Conservation (phyloP, 2,888 invertebrate genomes). For the Nemotelus nigrinus region DNA sequence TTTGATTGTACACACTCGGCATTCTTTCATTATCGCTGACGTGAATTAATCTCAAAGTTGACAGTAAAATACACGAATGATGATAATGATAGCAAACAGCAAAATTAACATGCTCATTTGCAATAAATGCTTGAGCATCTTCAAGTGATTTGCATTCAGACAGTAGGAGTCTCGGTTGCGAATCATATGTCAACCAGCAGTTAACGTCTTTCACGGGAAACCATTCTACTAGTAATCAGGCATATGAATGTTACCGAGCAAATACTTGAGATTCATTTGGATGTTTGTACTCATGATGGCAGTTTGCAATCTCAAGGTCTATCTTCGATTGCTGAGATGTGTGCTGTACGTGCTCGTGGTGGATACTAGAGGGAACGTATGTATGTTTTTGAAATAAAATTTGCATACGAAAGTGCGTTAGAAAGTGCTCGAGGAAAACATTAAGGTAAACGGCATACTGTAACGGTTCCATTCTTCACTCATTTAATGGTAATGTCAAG, state of each 20-base stretch:
- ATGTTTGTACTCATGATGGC: background rate
- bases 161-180: no score
- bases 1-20: background rate
- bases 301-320: no score
- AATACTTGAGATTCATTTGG: slow-evolving; percentile 13
- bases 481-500: slow-evolving; percentile 7
- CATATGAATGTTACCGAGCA: slow-evolving; percentile 6
- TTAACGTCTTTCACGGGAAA: slow-evolving; percentile 14
- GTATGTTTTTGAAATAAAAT: background rate
- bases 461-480: background rate
- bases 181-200: background rate
- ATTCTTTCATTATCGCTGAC: background rate
- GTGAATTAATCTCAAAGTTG: background rate
- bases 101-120: background rate
- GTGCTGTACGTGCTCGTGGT: no score
- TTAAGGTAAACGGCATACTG: slow-evolving; percentile 4
- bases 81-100: no score
- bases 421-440: slow-evolving; percentile 15
- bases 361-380: background rate
- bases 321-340: no score
- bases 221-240: slow-evolving; percentile 7
- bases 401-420: slow-evolving; percentile 31
- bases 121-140: background rate
- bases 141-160: background rate
- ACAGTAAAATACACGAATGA: no score